These are phyloP conservation scores for Aplochiton taeniatus DNA, from an alignment of 2,797 vertebrate genomes.

Conservation along the genomic window DNA sequence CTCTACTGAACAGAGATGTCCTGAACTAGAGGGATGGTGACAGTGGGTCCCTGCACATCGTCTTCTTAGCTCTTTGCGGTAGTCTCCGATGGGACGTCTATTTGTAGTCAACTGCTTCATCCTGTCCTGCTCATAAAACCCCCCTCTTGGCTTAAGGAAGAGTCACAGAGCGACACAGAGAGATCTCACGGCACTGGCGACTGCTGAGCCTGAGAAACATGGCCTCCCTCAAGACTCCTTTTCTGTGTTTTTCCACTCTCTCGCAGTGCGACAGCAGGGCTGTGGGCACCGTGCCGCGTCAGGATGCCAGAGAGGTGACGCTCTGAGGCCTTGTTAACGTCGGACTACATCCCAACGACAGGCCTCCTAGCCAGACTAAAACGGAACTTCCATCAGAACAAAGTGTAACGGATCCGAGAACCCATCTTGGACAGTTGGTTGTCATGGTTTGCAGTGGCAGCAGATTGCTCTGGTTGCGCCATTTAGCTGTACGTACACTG, in stretches of 20 bases:
- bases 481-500: too few relatives aligned
- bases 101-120: constrained; percentile 60
- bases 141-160: constrained; percentile 63
- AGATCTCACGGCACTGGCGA: constrained; percentile 53
- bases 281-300: constrained; percentile 50
- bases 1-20: constrained; percentile 35
- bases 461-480: constrained; percentile 28
- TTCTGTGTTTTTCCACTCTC: constrained; percentile 54
- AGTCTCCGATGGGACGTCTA: constrained; percentile 50
- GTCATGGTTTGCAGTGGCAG: constrained; percentile 13
- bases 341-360: constrained; percentile 32
- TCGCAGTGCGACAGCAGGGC: constrained; percentile 62
- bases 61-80: constrained; percentile 43
- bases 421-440: too few relatives aligned
- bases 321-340: background rate
- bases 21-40: background rate
- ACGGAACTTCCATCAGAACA: too few relatives aligned
- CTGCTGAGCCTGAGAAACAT: constrained; percentile 63
- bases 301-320: constrained; percentile 18
- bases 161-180: constrained; percentile 48
- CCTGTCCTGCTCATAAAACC: constrained; percentile 51
- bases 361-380: background rate
- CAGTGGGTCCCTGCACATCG: background rate
- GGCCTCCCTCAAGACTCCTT: constrained; percentile 59
- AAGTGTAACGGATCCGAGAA: too few relatives aligned